Evolutionary conservation across 2,797 vertebrate species (phyloP).

Genomic region (Carcharodon carcharias): DNA sequence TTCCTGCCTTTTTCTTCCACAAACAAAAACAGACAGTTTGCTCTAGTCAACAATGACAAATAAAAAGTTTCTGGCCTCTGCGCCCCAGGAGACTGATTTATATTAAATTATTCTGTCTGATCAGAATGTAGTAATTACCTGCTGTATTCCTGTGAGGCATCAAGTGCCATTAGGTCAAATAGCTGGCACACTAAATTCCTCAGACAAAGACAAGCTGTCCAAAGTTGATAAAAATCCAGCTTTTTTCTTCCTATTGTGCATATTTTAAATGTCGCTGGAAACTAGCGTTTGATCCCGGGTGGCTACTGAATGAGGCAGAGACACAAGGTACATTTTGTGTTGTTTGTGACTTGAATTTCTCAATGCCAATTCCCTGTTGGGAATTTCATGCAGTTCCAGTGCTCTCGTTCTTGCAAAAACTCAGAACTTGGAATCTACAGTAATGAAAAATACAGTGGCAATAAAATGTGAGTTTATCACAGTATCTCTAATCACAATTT

Average conservation of each 20-base stretch:
- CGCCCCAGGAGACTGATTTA: conserved; percentile 3
- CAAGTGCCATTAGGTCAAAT: background rate
- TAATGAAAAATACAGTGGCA: background rate
- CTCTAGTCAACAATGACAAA: background rate
- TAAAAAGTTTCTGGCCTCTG: background rate
- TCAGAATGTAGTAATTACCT: conserved; percentile 30
- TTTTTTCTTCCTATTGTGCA: conserved; percentile 7
- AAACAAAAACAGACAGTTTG: conserved; percentile 4
- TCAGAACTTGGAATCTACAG: background rate
- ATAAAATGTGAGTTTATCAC: background rate
- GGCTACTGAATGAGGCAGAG: background rate
- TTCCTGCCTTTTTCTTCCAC: background rate
- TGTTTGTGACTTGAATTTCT: background rate
- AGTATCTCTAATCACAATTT: background rate
- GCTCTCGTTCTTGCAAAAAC: background rate
- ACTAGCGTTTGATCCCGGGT: background rate
- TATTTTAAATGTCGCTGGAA: conserved; percentile 14
- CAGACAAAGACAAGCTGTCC: conserved; percentile 25
- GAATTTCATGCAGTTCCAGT: background rate
- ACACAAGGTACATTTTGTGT: background rate
- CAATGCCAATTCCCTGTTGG: background rate
- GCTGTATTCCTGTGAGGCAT: background rate
- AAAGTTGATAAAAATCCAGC: conserved; percentile 9
- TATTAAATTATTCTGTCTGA: conserved; percentile 30
- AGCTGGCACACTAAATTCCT: background rate